A percentile compares a stretch with the other conserved stretches of the same genome.
Evolutionary conservation across 2,888 invertebrate genomes (phyloP).

Genomic region (Griposia aprilina): DNA sequence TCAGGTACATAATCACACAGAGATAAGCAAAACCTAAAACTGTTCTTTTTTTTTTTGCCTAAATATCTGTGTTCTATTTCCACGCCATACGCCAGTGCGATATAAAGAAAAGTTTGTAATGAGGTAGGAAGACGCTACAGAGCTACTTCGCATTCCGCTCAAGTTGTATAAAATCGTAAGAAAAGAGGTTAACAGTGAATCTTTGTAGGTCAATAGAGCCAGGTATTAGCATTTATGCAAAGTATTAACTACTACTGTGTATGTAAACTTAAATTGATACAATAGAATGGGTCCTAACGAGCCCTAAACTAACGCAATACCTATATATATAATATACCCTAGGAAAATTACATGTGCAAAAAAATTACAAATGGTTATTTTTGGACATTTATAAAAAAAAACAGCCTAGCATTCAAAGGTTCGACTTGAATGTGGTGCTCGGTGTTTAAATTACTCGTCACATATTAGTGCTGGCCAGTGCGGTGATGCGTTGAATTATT

Average conservation of each 20-base stretch:
- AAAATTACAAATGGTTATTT: constrained; percentile 19
- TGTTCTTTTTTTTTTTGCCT: constrained; percentile 12
- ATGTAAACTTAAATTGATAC: not conserved
- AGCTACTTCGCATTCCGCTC: constrained; percentile 19
- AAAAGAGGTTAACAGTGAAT: constrained; percentile 8
- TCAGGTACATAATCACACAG: constrained; percentile 14
- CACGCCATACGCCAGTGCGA: not conserved
- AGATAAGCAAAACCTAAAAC: constrained; percentile 16
- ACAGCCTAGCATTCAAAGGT: constrained; percentile 34
- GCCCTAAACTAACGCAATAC: not conserved
- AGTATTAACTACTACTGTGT: not conserved
- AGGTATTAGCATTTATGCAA: not conserved
- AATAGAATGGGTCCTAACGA: not conserved
- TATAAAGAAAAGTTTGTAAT: constrained; percentile 16
- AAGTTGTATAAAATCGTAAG: constrained; percentile 6
- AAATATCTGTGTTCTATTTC: constrained; percentile 4
- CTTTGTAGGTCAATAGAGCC: not conserved
- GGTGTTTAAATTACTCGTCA: constrained; percentile 76
- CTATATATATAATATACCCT: not conserved
- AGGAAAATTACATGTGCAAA: not conserved
- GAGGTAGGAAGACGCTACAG: not conserved
- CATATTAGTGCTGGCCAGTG: constrained; percentile 74
- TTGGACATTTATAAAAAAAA: constrained; percentile 8
- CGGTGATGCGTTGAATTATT: constrained; percentile 80
- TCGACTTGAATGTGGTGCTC: constrained; percentile 62